phyloP scores from a whole-genome alignment of 2,888 invertebrate genomes.

The Drosophila setosimentum region DNA sequence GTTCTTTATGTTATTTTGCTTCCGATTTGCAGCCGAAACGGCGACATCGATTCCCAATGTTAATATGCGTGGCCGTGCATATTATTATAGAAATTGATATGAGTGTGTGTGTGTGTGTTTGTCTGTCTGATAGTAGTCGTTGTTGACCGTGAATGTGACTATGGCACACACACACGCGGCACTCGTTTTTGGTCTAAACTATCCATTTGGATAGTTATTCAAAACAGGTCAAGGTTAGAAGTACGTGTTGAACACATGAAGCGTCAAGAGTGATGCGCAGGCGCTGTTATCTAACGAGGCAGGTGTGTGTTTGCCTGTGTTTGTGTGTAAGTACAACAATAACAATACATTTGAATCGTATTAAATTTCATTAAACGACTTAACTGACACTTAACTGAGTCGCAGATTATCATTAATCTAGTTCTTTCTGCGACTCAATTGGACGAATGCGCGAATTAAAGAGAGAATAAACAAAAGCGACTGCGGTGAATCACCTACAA shows the following conservation, averaged over 20 bases:
- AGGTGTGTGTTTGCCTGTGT: not conserved
- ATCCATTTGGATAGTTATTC: conserved; percentile 32
- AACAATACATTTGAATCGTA: not conserved
- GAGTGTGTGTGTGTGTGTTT: conserved; percentile 11
- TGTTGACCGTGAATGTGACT: conserved; percentile 45
- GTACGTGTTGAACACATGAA: conserved; percentile 11
- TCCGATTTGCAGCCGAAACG: conserved; percentile 34
- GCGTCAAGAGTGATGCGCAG: conserved; percentile 9
- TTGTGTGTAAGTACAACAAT: not conserved
- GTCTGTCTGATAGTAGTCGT: conserved; percentile 1
- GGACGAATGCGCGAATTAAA: not conserved
- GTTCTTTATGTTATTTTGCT: conserved; percentile 29
- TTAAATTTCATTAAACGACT: not conserved
- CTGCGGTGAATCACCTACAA: not conserved
- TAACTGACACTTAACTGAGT: not conserved
- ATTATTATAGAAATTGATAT: conserved; percentile 35
- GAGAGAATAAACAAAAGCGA: not conserved
- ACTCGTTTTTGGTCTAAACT: conserved; percentile 27
- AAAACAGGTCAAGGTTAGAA: conserved; percentile 71
- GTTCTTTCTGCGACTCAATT: not conserved
- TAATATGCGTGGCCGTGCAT: conserved; percentile 55
- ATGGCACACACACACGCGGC: conserved; percentile 6
- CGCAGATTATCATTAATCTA: not conserved
- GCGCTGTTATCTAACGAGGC: conserved; percentile 28
- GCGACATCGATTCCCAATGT: conserved; percentile 51